These are phyloP conservation scores for Prinia subflava DNA, from an alignment of 2,113 vertebrate species.

Conservation along the genomic window DNA sequence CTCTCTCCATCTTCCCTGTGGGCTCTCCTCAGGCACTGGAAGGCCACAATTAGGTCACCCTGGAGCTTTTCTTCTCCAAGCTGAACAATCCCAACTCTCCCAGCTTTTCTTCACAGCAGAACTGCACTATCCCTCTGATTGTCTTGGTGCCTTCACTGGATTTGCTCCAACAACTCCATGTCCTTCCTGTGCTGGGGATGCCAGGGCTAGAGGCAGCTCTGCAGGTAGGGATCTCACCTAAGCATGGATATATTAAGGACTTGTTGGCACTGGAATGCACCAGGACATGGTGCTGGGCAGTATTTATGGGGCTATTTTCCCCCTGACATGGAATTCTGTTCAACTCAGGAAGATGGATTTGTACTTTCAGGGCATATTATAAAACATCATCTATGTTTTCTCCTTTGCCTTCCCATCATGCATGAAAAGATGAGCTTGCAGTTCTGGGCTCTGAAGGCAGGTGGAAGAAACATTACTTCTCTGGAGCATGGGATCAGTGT, in stretches of 20 bases:
- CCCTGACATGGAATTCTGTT: background rate
- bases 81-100: background rate
- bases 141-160: background rate
- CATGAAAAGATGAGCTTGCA: background rate
- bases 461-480: background rate
- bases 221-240: background rate
- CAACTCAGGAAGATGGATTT: background rate
- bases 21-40: background rate
- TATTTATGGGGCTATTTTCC: background rate
- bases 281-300: rapidly evolving
- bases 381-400: background rate
- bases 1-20: background rate
- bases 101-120: background rate
- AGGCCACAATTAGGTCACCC: background rate
- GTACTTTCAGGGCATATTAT: background rate
- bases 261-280: background rate
- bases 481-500: rapidly evolving
- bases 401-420: background rate
- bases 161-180: background rate
- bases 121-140: background rate
- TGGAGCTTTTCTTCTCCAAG: background rate
- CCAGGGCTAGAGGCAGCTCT: background rate
- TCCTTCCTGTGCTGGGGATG: background rate
- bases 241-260: background rate
- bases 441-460: background rate